Conservation (phyloP, 2,113 vertebrate species). For the Panthera leo region DNA sequence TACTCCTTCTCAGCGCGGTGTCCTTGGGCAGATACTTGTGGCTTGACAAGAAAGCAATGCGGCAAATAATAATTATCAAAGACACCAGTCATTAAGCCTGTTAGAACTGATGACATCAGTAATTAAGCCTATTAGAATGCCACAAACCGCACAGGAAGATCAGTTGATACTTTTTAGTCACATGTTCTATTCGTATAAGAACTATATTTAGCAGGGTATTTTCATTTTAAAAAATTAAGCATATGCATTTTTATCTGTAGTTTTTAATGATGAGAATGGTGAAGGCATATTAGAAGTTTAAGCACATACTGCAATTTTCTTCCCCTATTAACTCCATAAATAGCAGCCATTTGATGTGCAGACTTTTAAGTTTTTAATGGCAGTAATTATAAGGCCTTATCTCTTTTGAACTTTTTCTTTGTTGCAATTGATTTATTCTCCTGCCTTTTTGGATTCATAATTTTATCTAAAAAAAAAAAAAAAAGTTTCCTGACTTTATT, state of each 20-base stretch:
- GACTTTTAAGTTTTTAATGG: slow-evolving; percentile 22
- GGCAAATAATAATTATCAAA: neutral
- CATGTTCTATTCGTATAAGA: slow-evolving; percentile 6
- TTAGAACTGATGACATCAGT: neutral
- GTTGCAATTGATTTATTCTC: slow-evolving; percentile 37
- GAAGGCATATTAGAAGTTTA: neutral
- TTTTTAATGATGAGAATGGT: neutral
- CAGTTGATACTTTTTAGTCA: neutral
- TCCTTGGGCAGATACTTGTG: neutral
- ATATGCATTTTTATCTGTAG: neutral
- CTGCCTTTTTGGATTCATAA: slow-evolving; percentile 40
- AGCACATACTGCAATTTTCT: slow-evolving; percentile 4
- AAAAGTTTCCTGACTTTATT: neutral
- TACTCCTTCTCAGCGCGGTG: fast-evolving
- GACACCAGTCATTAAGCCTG: neutral
- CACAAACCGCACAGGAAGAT: neutral
- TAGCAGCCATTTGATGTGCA: slow-evolving; percentile 37
- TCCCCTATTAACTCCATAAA: slow-evolving; percentile 21
- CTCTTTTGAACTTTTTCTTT: slow-evolving; percentile 34
- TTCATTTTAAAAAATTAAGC: neutral
- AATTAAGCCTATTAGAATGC: neutral
- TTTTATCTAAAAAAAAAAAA: neutral
- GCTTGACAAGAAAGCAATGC: neutral
- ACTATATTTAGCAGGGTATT: neutral
- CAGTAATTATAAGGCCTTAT: slow-evolving; percentile 48